Percentiles rank a stretch among this genome's conserved stretches.
Evolutionary conservation across 2,113 vertebrate species (phyloP).

Genomic region (Piprites chloris): DNA sequence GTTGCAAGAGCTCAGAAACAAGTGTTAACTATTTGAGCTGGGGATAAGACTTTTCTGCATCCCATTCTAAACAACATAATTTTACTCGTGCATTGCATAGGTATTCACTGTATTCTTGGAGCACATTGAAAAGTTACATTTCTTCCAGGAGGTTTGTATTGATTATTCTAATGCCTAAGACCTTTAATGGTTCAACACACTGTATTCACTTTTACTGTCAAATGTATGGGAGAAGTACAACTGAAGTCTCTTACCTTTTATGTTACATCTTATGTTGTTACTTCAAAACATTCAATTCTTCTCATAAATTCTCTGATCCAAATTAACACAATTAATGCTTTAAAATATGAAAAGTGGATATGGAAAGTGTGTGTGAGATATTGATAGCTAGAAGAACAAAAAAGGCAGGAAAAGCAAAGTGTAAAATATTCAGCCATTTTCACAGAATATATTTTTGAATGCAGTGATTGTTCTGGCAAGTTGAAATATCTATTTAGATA

Average conservation of each 20-base stretch:
- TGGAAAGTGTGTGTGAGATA: background rate
- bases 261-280: background rate
- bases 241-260: background rate
- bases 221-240: background rate
- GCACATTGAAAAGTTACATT: background rate
- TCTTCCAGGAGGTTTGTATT: background rate
- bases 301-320: background rate
- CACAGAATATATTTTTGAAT: background rate
- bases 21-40: background rate
- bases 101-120: background rate
- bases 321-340: background rate
- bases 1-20: background rate
- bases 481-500: background rate
- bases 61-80: rapidly evolving
- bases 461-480: background rate
- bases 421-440: background rate
- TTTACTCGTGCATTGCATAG: background rate
- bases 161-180: background rate
- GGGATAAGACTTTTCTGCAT: background rate
- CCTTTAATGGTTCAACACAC: background rate
- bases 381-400: background rate
- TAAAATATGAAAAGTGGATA: background rate
- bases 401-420: background rate
- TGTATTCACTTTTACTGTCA: background rate
- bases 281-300: background rate